Base-by-base conservation (phyloP, 92 coral and sea anemone species). In the Muricea muricata region DNA sequence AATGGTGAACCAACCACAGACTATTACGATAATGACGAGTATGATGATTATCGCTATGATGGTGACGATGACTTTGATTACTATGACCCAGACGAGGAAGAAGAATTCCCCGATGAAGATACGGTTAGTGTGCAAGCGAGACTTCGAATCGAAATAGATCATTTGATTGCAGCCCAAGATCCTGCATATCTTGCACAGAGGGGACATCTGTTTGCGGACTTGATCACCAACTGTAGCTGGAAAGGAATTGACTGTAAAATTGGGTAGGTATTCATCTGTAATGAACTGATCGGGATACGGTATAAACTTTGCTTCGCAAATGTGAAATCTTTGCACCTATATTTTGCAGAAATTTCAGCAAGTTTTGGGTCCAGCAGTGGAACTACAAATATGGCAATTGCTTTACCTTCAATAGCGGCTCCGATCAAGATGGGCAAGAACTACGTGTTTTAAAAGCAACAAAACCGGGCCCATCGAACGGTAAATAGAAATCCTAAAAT, bases 211-310 rank as follows among this genome's bases (percentile, higher is more conserved):
- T 97, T 97, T 85, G 46, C 72, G 0, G 93, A 85, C 55, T 61
- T 97, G 31, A 87, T 97, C 24, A 82, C 26, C 41, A 93, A 94
- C 24, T 97, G 99, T 61, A 82, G 87, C 13, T 97, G 95, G 91
- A 84, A 81, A 76, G 99, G 97, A 20, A 91, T 89, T 58, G 85
- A 85, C 56, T 97, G 99, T 61, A 92, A 91, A 42, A 52, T 83
- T 30, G 97, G 97, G 97, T 93, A 75, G 34, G 88, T 3, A 23
- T 34, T 65, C 61, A 37, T 4, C 42, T 37, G n/a, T 1, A 48
- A 1, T 48, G 56, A 15, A 48, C 50, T 42, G 50, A 42, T n/a
- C n/a, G n/a, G n/a, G n/a, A n/a, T n/a, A n/a, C n/a, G n/a, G n/a
- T n/a, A n/a, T n/a, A n/a, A n/a, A n/a, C n/a, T n/a, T n/a, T n/a